Evolutionary conservation across 2,888 invertebrate genomes (phyloP).

Genomic region (Erebia aethiops): DNA sequence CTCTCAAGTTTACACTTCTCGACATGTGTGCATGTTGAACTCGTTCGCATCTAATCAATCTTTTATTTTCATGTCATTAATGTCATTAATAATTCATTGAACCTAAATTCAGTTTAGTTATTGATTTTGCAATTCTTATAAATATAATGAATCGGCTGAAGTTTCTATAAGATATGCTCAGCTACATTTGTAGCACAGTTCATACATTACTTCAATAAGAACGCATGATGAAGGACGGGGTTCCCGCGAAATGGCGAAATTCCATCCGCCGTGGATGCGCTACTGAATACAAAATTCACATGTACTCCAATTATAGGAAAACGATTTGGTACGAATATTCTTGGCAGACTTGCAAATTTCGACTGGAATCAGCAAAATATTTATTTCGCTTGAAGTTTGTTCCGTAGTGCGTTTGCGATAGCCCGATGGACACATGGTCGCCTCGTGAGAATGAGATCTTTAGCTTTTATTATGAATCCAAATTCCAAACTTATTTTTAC

Average conservation of each 20-base stretch:
- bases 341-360: constrained; percentile 83
- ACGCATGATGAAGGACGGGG: constrained; percentile 79
- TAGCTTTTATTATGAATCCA: not conserved
- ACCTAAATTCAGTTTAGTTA: not conserved
- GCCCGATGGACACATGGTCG: constrained; percentile 58
- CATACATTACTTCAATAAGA: constrained; percentile 78
- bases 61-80: too few relatives aligned
- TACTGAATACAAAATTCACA: constrained; percentile 82
- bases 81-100: too few relatives aligned
- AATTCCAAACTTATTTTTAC: not conserved
- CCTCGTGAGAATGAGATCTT: constrained; percentile 48
- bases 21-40: too few relatives aligned
- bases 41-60: not conserved
- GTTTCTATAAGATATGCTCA: constrained; percentile 23
- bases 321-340: constrained; percentile 83
- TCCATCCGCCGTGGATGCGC: constrained; percentile 79
- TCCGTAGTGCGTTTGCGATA: constrained; percentile 68
- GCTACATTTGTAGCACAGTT: constrained; percentile 37
- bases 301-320: constrained; percentile 84
- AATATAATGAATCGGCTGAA: not conserved
- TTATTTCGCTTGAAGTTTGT: constrained; percentile 76
- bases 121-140: not conserved
- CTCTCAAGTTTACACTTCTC: too few relatives aligned
- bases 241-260: constrained; percentile 75
- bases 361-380: constrained; percentile 80